Evolutionary conservation across 2,888 invertebrate species (phyloP), one percentile per base, ranked within the genome.

Genomic region (Eupithecia exiguata): DNA sequence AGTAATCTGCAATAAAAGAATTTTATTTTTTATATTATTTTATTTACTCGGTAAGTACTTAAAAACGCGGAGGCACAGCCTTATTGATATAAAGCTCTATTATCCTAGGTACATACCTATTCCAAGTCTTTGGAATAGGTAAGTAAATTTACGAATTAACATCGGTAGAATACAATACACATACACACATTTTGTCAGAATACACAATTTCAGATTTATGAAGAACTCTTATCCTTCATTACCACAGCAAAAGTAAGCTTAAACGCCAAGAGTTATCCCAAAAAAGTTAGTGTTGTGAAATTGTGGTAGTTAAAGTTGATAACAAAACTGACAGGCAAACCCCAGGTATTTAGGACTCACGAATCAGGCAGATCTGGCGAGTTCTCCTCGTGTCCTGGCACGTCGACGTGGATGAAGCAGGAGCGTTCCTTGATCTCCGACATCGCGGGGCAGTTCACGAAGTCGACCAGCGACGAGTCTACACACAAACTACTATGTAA

Each of bases 391-490:
- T 98, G 98, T 0, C 98, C 97, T 0, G 97, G 97, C 36, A 97
- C 96, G 88, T 98, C 98, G 63, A 98, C 96, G 89, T 98, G 98
- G 81, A 98, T 96, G 94, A 98, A 98, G 84, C 98, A 96, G 70
- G 97, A 97, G 43, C 98, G 95, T 82, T 97, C 97, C 87, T 97
- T 97, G 82, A 98, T 97, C 92, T 97, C 97, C 71, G 95, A 92
- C 98, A 98, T 98, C 79, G 97, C 96, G 18, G 97, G 97, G 86
- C 96, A 96, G 87, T 96, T 96, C 81, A 97, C 96, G 88, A 97
- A 98, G 86, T 97, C 97, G 86, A 97, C 96, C 95, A 98, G 96
- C 70, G 97, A 96, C 75, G 96, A 96, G 89, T 98, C 98, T 98
- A 91, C 0, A 80, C 30, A 63, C 43, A 62, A 36, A 61, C 35